Evolutionary conservation across 1,140 invertebrate genomes (phyloP), one percentile per base, ranked within the genome.

Genomic region (Hyposmocoma kahamanoa): DNA sequence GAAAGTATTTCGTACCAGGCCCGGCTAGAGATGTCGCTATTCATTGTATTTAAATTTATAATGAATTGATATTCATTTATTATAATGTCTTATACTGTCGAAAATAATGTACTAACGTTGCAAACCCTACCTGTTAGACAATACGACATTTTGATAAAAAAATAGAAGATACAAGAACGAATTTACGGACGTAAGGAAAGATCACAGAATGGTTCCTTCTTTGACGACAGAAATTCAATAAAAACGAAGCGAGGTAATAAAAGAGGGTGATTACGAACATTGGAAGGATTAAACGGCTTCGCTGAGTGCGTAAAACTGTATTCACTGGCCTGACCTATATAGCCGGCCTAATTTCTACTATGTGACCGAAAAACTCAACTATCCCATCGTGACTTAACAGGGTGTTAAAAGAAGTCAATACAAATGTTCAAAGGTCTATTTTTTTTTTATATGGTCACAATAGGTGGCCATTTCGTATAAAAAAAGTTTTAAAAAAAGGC

Each of bases 291-390:
- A 59, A 53, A 58, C 42, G 44, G 48, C 38, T 56, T 58, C 58
- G 59, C 36, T 43, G 38, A 61, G 53, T 62, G 56, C 53, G 59
- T 67, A 55, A 63, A 58, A 60, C 53, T 52, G 55, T 67, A 56
- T 65, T 60, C 59, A 56, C 45, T 68, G 65, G 61, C 61, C 63
- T 74, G 78, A 78, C 78, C 75, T 75, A 77, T 60, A 60, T 77
- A 71, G 53, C 41, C 48, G 68, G 30, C 74, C 74, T 72, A 70
- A 71, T 74, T 78, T 71, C 65, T 63, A 53, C n/a, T 1, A n/a
- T 1, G 10, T 39, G n/a, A 10, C 10, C 10, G 20, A 10, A 20
- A 39, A 9, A n/a, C n/a, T 20, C 10, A 39, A 39, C 10, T 10
- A n/a, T 15, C n/a, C 11, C 1, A 20, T 18, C 18, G 2, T 17